Percentiles rank a stretch among this genome's conserved stretches.
Conservation (phyloP, 2,888 invertebrate genomes). For the Nomada ferruginata region DNA sequence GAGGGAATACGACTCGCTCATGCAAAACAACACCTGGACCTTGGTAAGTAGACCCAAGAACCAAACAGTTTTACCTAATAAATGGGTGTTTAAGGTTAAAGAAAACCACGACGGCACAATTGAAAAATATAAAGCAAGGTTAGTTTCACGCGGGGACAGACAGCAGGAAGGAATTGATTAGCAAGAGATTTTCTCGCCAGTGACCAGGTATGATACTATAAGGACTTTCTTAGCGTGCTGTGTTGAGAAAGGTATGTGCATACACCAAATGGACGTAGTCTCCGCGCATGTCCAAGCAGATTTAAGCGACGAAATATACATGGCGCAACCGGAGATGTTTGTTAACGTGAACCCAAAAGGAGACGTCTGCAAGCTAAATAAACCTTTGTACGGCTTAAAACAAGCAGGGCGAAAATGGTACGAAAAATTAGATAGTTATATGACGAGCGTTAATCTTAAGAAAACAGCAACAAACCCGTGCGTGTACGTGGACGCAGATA, state of each 20-base stretch:
- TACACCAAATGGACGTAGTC: neutral
- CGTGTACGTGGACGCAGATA: constrained; percentile 33
- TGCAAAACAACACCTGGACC: neutral
- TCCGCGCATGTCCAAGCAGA: too few species aligned
- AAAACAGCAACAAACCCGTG: constrained; percentile 47
- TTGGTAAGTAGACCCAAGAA: neutral
- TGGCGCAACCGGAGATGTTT: constrained; percentile 27
- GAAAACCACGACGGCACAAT: neutral
- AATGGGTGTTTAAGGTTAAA: neutral
- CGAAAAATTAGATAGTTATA: constrained; percentile 39
- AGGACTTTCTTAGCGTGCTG: neutral
- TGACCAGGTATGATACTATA: too few species aligned
- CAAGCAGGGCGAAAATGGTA: constrained; percentile 60
- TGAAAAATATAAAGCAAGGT: neutral
- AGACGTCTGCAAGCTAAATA: constrained; percentile 53
- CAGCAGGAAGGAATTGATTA: neutral
- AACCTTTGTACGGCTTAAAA: constrained; percentile 56
- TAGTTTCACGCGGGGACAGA: neutral
- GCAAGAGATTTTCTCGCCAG: neutral
- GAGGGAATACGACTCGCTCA: neutral
- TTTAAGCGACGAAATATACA: neutral
- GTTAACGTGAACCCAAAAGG: constrained; percentile 26
- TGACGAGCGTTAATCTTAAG: constrained; percentile 17
- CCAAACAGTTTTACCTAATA: neutral
- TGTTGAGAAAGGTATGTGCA: neutral